Evolutionary conservation across 2,797 vertebrate genomes (phyloP).

Genomic region (Myoxocephalus aenaeus): DNA sequence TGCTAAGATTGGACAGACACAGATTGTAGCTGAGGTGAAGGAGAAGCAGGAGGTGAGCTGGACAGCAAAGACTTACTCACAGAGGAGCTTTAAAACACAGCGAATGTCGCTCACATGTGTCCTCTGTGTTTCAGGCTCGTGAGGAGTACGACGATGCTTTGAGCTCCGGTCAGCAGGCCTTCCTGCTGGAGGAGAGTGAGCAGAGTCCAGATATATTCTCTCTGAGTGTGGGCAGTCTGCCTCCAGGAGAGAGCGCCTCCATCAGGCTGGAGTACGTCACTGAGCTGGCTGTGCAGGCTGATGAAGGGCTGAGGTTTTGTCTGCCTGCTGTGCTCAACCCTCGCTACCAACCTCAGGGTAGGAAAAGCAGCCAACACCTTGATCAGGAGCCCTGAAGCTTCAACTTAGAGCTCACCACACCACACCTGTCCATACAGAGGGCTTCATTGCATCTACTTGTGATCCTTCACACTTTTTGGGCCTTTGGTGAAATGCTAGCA

Average conservation of each 20-base stretch:
- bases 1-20: conserved; percentile 82
- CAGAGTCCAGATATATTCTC: conserved; percentile 83
- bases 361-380: conserved; percentile 13
- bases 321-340: conserved; percentile 88
- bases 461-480: no score
- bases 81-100: neutral
- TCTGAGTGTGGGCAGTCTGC: conserved; percentile 83
- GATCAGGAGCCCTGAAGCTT: neutral
- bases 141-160: conserved; percentile 78
- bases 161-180: conserved; percentile 81
- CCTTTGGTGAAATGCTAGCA: neutral
- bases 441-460: neutral
- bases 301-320: conserved; percentile 84
- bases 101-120: neutral
- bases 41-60: conserved; percentile 84
- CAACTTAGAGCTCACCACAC: neutral
- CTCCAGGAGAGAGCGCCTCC: conserved; percentile 81
- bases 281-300: conserved; percentile 85
- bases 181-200: conserved; percentile 84
- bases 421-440: neutral
- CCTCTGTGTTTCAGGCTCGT: conserved; percentile 66
- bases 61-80: neutral
- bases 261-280: conserved; percentile 85
- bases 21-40: conserved; percentile 84
- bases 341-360: conserved; percentile 84